phyloP scores from a whole-genome alignment of 2,113 vertebrate genomes.

The Dicentrarchus labrax region DNA sequence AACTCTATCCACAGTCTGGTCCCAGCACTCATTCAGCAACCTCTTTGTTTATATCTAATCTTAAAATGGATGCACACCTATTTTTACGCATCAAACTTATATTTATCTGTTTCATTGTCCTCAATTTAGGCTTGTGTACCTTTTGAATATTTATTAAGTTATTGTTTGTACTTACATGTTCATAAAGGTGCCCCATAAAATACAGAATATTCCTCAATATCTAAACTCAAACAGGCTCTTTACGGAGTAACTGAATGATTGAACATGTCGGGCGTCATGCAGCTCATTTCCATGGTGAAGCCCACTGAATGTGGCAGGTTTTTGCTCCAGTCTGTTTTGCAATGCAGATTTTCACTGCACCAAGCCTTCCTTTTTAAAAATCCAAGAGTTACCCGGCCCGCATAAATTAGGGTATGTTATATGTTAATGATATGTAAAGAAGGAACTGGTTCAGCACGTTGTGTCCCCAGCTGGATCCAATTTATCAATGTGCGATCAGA shows the following conservation, averaged over 20 bases:
- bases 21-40: background rate
- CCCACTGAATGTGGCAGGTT: background rate
- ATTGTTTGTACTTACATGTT: too few relatives aligned
- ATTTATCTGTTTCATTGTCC: background rate
- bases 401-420: conserved; percentile 40
- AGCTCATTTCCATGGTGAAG: conserved; percentile 17
- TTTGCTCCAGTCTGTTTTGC: conserved; percentile 52
- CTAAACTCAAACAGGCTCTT: background rate
- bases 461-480: conserved; percentile 18
- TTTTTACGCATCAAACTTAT: background rate
- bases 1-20: background rate
- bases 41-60: background rate
- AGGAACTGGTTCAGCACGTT: conserved; percentile 15
- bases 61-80: background rate
- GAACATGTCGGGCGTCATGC: background rate
- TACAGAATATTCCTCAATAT: background rate
- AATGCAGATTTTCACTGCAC: conserved; percentile 55
- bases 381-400: background rate
- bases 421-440: conserved; percentile 65
- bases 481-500: conserved; percentile 32
- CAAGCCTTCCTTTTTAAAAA: conserved; percentile 17
- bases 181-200: background rate
- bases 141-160: background rate
- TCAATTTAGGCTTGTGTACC: background rate
- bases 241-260: background rate